Evolutionary conservation across 2,113 vertebrate species (phyloP).

Genomic region (Pseudopodoces humilis): DNA sequence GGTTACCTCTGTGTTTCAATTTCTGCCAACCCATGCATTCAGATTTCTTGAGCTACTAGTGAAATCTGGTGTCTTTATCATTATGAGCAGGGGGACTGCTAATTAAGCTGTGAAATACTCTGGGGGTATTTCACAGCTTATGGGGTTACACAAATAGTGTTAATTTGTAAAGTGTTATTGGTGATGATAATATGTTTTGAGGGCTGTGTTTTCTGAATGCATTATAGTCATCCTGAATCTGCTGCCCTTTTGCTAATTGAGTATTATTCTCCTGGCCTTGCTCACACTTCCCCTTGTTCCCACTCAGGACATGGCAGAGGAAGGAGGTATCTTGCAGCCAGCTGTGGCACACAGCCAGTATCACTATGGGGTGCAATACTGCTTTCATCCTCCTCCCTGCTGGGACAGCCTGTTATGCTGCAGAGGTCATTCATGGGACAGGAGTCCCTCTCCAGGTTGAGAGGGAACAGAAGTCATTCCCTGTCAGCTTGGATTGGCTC

Average conservation of each 20-base stretch:
- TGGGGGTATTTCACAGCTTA: background rate
- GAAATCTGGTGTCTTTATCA: background rate
- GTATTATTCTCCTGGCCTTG: background rate
- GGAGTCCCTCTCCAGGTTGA: background rate
- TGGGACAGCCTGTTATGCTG: background rate
- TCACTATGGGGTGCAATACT: background rate
- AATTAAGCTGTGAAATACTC: background rate
- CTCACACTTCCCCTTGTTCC: background rate
- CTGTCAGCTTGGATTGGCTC: accelerated
- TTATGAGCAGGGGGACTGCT: accelerated
- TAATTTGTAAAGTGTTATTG: background rate
- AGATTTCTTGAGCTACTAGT: background rate
- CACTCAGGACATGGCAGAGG: background rate
- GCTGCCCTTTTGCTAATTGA: background rate
- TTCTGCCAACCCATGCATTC: background rate
- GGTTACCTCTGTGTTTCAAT: accelerated
- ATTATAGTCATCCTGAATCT: background rate
- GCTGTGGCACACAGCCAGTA: background rate
- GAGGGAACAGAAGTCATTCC: background rate
- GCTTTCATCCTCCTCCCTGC: conserved; percentile 8
- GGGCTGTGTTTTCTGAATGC: background rate
- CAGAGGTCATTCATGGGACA: background rate
- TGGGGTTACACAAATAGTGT: background rate
- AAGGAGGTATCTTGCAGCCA: background rate
- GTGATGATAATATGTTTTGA: background rate